Evolutionary conservation across 92 coral and sea anemone species (phyloP), one percentile per base, ranked within the genome.

Genomic region (Isaurus tuberculatus): DNA sequence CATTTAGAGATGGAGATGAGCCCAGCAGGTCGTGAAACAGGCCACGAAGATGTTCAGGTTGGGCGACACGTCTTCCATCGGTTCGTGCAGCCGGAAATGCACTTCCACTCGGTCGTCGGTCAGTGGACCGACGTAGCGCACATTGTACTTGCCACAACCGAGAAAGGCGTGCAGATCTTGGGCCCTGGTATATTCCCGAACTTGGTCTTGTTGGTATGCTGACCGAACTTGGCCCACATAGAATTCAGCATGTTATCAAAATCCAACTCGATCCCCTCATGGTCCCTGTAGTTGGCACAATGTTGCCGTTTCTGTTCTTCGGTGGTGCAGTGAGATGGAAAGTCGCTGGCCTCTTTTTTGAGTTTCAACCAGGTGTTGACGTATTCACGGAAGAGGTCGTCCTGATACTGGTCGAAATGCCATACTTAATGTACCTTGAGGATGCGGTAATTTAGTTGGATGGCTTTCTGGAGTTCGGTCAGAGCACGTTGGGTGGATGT

Each of bases 161-260:
- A 70, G 75, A 8, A 70, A 46, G 0, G 10, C 23, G 31, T 40
- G 79, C 4, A 84, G 17, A 0, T 63, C 44, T 3, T 19, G 11
- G 10, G 87, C 73, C 0, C 30, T 19, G 5, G 22, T 20, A 20
- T 61, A 58, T 17, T 69, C 44, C 2, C 26, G 26, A 15, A 73
- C 81, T 25, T 84, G 88, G 51, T 3, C 9, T 70, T 70, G 58
- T 83, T 19, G 17, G 4, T 1, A n/a, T n/a, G n/a, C n/a, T n/a
- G n/a, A n/a, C n/a, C n/a, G n/a, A n/a, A n/a, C n/a, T 42, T 65
- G 0, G 86, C 86, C 86, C 85, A 79, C 42, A 86, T 75, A 4
- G 8, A 0, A 46, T 86, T 86, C 1, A 86, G 32, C 85, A 79
- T 86, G 22, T 71, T 15, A 25, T 22, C 37, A 2, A 7, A 20